Evolutionary conservation across 2,797 vertebrate genomes (phyloP), one percentile per base, ranked within the genome.

Genomic region (Oceanodroma leucorhoa): DNA sequence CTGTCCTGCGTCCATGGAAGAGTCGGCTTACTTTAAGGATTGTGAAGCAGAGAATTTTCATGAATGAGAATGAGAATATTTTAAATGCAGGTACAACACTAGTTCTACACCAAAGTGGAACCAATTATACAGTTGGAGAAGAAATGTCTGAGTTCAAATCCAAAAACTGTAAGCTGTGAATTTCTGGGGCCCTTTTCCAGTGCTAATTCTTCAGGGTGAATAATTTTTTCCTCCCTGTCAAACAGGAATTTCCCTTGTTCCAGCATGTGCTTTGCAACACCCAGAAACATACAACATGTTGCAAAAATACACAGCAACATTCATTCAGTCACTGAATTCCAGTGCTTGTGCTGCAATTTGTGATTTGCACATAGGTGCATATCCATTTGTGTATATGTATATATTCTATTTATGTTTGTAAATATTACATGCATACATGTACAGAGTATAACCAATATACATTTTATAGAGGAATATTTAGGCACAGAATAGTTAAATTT

Each of bases 361-460:
- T 15, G 4, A 36, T 79, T 72, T 32, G 6, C 12, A 40, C 5
- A 3, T 5, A 4, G 0, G 2, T 34, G 14, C 1, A 17, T 60
- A 30, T 64, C 3, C 14, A 36, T 36, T 77, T 30, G 23, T 27
- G 13, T 24, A 14, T 9, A 26, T 14, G 36, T 36, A 6, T 16
- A 50, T 27, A 29, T 26, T 41, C 16, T 48, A 5, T 26, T 48
- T 40, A 14, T 3, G 1, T 45, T 46, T 77, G 32, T 26, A 85
- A 70, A 53, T 54, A 69, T 24, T 53, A 10, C 7, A 30, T 10
- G 8, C 21, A 34, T 14, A 30, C 3, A 8, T 24, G 15, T 10
- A 30, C 5, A 12, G 9, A 32, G 8, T 32, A 11, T 24, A 76
- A 11, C 4, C 10, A 38, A 45, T 21, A 53, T 29, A 34, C 10